These are phyloP conservation scores for Buphagus erythrorhynchus DNA, from an alignment of 2,797 vertebrate genomes.

Conservation along the genomic window DNA sequence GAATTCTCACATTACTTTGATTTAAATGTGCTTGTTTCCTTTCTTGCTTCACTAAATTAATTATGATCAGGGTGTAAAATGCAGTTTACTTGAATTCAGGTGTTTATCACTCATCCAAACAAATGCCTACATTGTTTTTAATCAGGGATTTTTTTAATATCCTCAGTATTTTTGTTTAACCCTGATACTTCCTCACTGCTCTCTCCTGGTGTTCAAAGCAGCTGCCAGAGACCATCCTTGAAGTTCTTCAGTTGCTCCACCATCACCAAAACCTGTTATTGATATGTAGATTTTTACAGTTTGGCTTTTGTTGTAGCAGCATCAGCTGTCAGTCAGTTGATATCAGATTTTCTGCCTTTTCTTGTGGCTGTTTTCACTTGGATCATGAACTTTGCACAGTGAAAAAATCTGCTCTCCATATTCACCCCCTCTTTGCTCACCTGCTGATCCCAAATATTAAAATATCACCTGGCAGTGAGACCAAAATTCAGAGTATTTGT, in stretches of 20 bases:
- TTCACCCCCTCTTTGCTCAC: background rate
- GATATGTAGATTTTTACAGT: fast-evolving
- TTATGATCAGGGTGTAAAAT: too few relatives aligned
- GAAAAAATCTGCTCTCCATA: fast-evolving
- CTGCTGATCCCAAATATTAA: background rate
- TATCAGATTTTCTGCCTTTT: background rate
- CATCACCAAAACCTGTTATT: background rate
- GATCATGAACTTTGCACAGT: background rate
- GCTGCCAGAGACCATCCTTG: background rate
- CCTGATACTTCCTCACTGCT: background rate
- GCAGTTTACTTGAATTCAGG: background rate
- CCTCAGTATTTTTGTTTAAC: background rate
- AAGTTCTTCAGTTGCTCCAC: background rate
- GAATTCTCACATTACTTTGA: background rate
- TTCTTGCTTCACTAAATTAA: too few relatives aligned
- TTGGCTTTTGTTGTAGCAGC: background rate
- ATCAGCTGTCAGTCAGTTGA: background rate
- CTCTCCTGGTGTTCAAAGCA: background rate
- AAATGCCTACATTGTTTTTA: background rate
- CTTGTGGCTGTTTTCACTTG: background rate
- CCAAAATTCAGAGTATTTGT: background rate
- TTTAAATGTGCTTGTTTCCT: background rate
- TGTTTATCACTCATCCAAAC: background rate
- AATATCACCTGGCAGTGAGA: background rate
- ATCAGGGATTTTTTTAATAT: background rate